phyloP scores from a whole-genome alignment of 2,888 invertebrate genomes.

The Selenia dentaria region DNA sequence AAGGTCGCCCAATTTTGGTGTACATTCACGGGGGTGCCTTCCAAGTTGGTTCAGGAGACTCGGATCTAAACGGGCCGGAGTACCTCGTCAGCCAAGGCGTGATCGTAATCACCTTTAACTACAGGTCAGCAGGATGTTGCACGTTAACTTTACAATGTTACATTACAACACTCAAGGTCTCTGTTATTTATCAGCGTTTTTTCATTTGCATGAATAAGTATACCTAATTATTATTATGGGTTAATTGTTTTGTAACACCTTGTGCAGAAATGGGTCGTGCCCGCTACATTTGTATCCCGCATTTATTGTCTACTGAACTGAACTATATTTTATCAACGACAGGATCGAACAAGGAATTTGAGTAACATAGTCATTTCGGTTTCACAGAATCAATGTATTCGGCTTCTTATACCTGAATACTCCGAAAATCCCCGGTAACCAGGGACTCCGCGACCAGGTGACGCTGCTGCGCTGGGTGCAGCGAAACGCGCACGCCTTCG shows the following conservation, averaged over 20 bases:
- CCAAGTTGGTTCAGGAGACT: slow-evolving; percentile 36
- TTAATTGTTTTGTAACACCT: too few relatives aligned
- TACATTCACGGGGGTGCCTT: slow-evolving; percentile 68
- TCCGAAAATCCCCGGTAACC: slow-evolving; percentile 68
- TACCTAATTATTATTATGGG: too few relatives aligned
- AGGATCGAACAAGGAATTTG: too few relatives aligned
- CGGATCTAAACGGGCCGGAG: slow-evolving; percentile 50
- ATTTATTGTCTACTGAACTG: too few relatives aligned
- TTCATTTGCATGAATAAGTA: too few relatives aligned
- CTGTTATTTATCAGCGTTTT: too few relatives aligned
- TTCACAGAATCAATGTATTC: slow-evolving; percentile 65
- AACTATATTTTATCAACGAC: too few relatives aligned
- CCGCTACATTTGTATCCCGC: too few relatives aligned
- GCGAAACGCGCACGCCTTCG: slow-evolving; percentile 60
- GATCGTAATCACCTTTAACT: slow-evolving; percentile 53
- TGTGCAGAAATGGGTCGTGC: too few relatives aligned
- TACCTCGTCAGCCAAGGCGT: slow-evolving; percentile 45
- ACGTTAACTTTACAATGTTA: background rate
- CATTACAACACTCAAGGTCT: background rate
- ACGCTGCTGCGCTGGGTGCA: slow-evolving; percentile 71
- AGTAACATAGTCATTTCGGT: too few relatives aligned
- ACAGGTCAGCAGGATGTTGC: slow-evolving; percentile 36
- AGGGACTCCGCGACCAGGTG: slow-evolving; percentile 68
- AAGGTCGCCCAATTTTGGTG: slow-evolving; percentile 59
- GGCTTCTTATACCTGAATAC: slow-evolving; percentile 74